A percentile compares a stretch with the other conserved stretches of the same genome.
Evolutionary conservation across 2,888 invertebrate genomes (phyloP).

Genomic region (Agrochola lychnidis): DNA sequence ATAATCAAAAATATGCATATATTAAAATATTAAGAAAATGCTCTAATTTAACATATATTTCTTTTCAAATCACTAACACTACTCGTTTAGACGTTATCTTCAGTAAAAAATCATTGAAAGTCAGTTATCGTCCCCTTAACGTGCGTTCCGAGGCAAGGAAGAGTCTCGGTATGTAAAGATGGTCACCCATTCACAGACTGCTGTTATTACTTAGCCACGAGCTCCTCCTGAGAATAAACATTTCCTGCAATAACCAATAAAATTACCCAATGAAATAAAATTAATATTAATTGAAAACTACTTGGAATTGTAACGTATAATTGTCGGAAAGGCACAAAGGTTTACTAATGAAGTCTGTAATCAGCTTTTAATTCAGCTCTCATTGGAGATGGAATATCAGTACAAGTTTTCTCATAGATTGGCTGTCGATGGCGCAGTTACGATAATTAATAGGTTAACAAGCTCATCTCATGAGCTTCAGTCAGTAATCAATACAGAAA

Average conservation of each 20-base stretch:
- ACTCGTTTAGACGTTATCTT: too few relatives aligned
- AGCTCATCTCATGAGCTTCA: constrained; percentile 37
- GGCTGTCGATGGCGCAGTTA: constrained; percentile 21
- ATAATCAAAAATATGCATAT: too few relatives aligned
- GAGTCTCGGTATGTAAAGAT: too few relatives aligned
- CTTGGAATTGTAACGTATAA: background rate
- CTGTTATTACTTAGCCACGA: too few relatives aligned
- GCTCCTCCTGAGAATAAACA: too few relatives aligned
- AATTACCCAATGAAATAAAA: background rate
- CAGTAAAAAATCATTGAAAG: too few relatives aligned
- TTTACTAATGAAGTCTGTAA: background rate
- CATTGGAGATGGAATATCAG: constrained; percentile 3
- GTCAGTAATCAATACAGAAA: constrained; percentile 43
- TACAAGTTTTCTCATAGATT: constrained; percentile 12
- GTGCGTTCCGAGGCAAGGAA: too few relatives aligned
- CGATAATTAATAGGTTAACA: constrained; percentile 57
- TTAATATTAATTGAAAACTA: background rate
- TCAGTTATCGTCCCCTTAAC: too few relatives aligned
- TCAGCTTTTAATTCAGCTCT: constrained; percentile 11
- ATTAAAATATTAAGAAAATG: too few relatives aligned
- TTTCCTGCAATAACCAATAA: background rate
- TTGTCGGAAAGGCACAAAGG: constrained; percentile 4
- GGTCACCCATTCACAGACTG: too few relatives aligned
- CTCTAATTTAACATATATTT: too few relatives aligned
- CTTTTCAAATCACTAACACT: too few relatives aligned